Evolutionary conservation across 2,888 invertebrate species (phyloP).

Genomic region (Tinea pellionella): DNA sequence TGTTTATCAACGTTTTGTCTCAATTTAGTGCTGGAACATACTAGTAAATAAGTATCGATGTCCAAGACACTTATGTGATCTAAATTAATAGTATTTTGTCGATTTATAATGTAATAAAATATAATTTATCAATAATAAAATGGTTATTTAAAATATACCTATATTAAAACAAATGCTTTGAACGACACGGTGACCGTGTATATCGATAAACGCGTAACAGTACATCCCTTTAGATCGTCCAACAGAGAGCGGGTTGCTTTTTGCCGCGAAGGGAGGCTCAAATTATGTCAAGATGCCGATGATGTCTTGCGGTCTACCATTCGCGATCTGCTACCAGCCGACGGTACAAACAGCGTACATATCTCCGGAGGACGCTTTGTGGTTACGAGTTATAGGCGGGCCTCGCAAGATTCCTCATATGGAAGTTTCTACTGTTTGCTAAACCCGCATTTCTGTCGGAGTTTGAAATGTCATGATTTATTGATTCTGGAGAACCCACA

Average conservation of each 20-base stretch:
- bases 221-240: constrained; percentile 30
- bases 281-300: constrained; percentile 43
- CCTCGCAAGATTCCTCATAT: constrained; percentile 37
- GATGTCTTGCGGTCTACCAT: constrained; percentile 20
- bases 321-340: constrained; percentile 14
- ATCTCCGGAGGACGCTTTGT: constrained; percentile 46
- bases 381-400: constrained; percentile 39
- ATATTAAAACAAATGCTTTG: neutral
- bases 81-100: no score
- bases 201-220: neutral
- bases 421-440: constrained; percentile 34
- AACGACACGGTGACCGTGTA: neutral
- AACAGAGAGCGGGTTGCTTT: constrained; percentile 24
- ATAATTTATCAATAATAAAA: no score
- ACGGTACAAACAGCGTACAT: neutral
- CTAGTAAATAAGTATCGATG: constrained; percentile 60
- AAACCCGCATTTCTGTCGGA: constrained; percentile 17
- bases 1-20: constrained; percentile 64
- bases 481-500: constrained; percentile 47
- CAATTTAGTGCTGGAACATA: constrained; percentile 30
- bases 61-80: no score
- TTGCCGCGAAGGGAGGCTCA: constrained; percentile 29
- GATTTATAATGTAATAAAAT: no score
- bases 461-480: constrained; percentile 60
- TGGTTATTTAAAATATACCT: neutral